phyloP scores from a whole-genome alignment of 2,113 vertebrate genomes.

The Campylomormyrus tamandua region DNA sequence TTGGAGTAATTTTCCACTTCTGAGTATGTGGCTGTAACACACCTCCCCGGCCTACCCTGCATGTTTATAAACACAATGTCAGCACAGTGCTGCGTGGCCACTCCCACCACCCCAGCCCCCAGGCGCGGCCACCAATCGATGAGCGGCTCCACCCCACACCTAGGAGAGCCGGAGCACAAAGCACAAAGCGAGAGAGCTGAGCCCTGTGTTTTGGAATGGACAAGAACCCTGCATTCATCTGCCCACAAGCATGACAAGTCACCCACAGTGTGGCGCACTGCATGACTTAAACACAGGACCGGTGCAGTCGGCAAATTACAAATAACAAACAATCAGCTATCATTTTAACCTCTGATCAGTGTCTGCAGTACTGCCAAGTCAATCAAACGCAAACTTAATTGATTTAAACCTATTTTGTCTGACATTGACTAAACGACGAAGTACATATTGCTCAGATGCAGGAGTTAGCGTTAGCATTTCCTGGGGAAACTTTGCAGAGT shows the following conservation, averaged over 20 bases:
- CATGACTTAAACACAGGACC: not conserved
- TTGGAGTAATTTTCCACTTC: constrained; percentile 66
- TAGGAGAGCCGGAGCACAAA: constrained; percentile 1
- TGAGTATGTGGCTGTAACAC: constrained; percentile 38
- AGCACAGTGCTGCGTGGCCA: constrained; percentile 66
- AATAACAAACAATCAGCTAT: not conserved
- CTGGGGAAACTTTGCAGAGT: not conserved
- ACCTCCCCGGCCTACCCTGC: constrained; percentile 49
- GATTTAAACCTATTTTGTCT: not conserved
- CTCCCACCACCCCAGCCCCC: constrained; percentile 39
- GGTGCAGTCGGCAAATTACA: not conserved
- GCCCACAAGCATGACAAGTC: not conserved
- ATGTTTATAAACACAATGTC: constrained; percentile 61
- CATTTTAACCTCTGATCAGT: not conserved
- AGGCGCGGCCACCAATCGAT: constrained; percentile 28
- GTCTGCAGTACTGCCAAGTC: not conserved
- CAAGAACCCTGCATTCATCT: constrained; percentile 1
- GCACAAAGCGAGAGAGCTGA: not conserved
- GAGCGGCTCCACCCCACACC: not conserved
- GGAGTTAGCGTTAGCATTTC: not conserved
- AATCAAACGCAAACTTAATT: not conserved
- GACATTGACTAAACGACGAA: not conserved
- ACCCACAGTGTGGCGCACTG: not conserved
- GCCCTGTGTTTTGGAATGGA: not conserved
- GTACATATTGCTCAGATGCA: not conserved